Evolutionary conservation across 1,140 invertebrate genomes (phyloP), one percentile per base, ranked within the genome.

Genomic region (Oryzaephilus surinamensis): DNA sequence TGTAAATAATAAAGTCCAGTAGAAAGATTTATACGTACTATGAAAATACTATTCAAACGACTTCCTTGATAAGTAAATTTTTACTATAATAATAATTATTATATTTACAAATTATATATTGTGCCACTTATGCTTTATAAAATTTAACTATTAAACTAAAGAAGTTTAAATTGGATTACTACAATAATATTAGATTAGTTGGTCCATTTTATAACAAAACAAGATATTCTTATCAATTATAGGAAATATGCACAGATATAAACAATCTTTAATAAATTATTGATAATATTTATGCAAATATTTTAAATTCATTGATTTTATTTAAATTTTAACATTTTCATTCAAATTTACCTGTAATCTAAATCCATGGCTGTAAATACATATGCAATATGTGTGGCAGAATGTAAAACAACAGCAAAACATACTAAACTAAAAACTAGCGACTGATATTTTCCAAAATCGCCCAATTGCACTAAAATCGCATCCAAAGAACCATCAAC

Each of bases 321-420:
- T 21, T 21, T 21, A 21, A 21, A 1, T 6, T 6, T 21, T 2
- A 10, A 21, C 6, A 6, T 6, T 11, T 18, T 18, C 7, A 8
- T 15, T 20, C n/a, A 4, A 27, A 45, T 41, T 45, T 60, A 71
- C 69, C 69, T 66, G 55, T 71, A 67, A 29, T 67, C 59, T 12
- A 68, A 43, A 50, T 65, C 59, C 41, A 66, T 63, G 11, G 76
- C 73, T 1, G 75, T 71, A 57, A 79, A 78, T 32, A 77, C 69
- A 53, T 73, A 79, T 42, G 71, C 71, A 41, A 74, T 70, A 50
- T 73, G 75, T 35, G 69, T 63, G 32, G 71, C 73, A 4, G 73
- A 59, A 43, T 61, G 66, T 32, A 76, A 65, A 30, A 72, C 51
- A 31, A 76, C 64, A n/a, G 73, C 72, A 42, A 77, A 39, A 37